Percentiles rank a stretch among this genome's conserved stretches.
Conservation (phyloP, 2,888 invertebrate species). For the Eilema griseolum region DNA sequence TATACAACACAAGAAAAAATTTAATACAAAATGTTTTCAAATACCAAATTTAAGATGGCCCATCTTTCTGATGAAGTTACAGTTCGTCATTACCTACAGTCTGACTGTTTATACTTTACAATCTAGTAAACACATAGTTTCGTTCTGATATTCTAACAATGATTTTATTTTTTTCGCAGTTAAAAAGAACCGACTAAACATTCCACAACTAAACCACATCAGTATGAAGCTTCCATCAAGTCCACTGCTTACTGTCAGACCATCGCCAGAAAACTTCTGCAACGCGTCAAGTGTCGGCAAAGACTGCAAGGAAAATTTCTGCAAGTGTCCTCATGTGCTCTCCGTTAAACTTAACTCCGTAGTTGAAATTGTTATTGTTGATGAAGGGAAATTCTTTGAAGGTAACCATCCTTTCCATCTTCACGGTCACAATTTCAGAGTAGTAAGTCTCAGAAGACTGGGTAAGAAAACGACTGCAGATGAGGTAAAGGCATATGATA, state of each 20-base stretch:
- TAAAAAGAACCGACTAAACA: slow-evolving; percentile 88
- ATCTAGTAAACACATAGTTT: too few relatives aligned
- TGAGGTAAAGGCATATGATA: slow-evolving; percentile 89
- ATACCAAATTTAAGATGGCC: not conserved
- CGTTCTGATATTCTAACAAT: not conserved
- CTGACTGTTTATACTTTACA: too few relatives aligned
- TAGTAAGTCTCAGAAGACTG: slow-evolving; percentile 92
- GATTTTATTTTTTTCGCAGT: slow-evolving; percentile 77
- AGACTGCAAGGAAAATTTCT: slow-evolving; percentile 90
- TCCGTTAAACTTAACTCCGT: slow-evolving; percentile 90
- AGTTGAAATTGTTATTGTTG: slow-evolving; percentile 94
- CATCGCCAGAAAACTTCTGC: slow-evolving; percentile 90
- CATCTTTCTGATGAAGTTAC: too few relatives aligned
- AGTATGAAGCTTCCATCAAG: slow-evolving; percentile 92
- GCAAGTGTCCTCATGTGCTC: slow-evolving; percentile 94
- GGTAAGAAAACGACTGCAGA: slow-evolving; percentile 90
- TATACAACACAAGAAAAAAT: not conserved
- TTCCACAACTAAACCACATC: slow-evolving; percentile 96
- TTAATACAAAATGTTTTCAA: not conserved
- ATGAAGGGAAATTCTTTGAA: slow-evolving; percentile 93
- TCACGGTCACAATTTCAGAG: slow-evolving; percentile 95
- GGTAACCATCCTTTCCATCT: slow-evolving; percentile 96
- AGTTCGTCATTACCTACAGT: too few relatives aligned
- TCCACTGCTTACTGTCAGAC: slow-evolving; percentile 90
- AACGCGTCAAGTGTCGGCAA: slow-evolving; percentile 90